phyloP scores from a whole-genome alignment of 2,888 invertebrate species.

The Carcina quercana region DNA sequence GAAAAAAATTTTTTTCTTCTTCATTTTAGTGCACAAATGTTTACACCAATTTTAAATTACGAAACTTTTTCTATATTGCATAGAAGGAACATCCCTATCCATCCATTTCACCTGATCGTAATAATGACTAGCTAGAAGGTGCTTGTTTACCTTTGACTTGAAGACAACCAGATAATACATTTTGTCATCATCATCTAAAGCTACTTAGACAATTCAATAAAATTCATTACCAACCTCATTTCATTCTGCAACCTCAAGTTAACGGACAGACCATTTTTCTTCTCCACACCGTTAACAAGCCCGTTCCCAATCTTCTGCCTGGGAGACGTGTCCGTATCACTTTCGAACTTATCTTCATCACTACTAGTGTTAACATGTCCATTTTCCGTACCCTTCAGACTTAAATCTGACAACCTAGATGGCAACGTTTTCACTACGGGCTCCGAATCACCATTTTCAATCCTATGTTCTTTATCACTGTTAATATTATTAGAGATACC shows the following conservation, averaged over 20 bases:
- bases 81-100: too few species aligned
- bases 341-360: slow-evolving; percentile 57
- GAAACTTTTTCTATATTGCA: too few species aligned
- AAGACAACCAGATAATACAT: not conserved
- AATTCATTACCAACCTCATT: slow-evolving; percentile 45
- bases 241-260: slow-evolving; percentile 62
- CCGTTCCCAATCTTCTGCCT: slow-evolving; percentile 32
- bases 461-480: slow-evolving; percentile 20
- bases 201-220: too few species aligned
- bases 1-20: too few species aligned
- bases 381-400: slow-evolving; percentile 49
- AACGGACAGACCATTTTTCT: slow-evolving; percentile 54
- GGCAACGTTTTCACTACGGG: slow-evolving; percentile 27
- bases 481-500: slow-evolving; percentile 57
- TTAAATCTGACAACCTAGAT: slow-evolving; percentile 50
- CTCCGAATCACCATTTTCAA: slow-evolving; percentile 26
- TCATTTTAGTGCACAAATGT: too few species aligned
- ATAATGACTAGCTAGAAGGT: too few species aligned
- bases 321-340: slow-evolving; percentile 48
- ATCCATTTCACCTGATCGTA: too few species aligned
- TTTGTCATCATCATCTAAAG: not conserved
- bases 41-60: too few species aligned
- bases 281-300: slow-evolving; percentile 33
- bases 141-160: too few species aligned
- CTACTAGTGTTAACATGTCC: slow-evolving; percentile 41